Evolutionary conservation across 2,113 vertebrate genomes (phyloP).

Genomic region (Archilochus colubris): DNA sequence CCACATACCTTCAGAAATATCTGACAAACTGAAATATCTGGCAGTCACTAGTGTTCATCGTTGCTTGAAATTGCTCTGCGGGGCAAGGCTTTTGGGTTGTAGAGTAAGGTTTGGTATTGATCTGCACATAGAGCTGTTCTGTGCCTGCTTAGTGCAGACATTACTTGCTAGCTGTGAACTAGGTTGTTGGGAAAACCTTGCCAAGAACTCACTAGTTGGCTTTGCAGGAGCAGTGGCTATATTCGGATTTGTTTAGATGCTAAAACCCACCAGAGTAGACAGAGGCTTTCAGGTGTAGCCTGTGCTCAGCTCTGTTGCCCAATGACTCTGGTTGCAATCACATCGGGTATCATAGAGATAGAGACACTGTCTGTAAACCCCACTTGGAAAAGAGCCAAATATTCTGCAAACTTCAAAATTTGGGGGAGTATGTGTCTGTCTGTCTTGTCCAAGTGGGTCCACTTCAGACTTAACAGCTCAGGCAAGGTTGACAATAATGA

Average conservation of each 20-base stretch:
- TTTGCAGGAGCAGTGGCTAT: neutral
- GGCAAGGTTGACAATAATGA: neutral
- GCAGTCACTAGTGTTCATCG: neutral
- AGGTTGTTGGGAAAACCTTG: neutral
- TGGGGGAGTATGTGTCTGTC: neutral
- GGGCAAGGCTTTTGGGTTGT: neutral
- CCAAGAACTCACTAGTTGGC: neutral
- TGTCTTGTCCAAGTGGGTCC: neutral
- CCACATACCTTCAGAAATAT: neutral
- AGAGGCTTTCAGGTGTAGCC: neutral
- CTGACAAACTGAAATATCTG: neutral
- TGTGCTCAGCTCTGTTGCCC: neutral
- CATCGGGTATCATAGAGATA: accelerated
- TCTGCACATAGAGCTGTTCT: neutral
- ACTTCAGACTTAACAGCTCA: neutral
- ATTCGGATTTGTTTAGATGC: neutral
- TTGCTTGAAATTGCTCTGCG: neutral
- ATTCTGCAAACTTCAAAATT: neutral
- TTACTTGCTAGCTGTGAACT: neutral
- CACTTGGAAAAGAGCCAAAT: neutral
- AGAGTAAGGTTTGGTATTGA: neutral
- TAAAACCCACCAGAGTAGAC: neutral
- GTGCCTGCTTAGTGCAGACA: neutral
- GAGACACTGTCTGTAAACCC: neutral
- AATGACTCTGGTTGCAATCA: neutral